These are phyloP conservation scores for Palythoa heliodiscus DNA, from an alignment of 92 coral and sea anemone genomes.

Conservation along the genomic window DNA sequence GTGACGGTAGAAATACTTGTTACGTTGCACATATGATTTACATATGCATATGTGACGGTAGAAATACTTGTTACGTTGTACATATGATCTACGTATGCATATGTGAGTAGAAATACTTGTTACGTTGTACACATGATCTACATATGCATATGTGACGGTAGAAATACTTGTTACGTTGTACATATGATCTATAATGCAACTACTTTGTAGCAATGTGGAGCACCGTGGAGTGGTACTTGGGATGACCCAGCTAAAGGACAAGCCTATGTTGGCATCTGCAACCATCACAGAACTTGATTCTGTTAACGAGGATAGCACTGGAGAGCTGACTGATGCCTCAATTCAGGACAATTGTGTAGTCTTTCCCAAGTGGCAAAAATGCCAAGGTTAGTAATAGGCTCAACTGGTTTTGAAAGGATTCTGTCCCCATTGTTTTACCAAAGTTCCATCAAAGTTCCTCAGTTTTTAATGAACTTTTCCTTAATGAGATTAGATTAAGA, in stretches of 20 bases:
- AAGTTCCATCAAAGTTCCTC: too few species aligned
- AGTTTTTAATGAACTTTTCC: too few species aligned
- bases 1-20: too few species aligned
- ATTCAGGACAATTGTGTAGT: slow-evolving; percentile 86
- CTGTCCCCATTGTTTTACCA: too few species aligned
- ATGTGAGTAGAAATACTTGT: too few species aligned
- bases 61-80: too few species aligned
- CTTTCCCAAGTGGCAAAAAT: slow-evolving; percentile 85
- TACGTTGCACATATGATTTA: too few species aligned
- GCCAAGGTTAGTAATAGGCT: slow-evolving; percentile 21
- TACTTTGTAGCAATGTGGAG: slow-evolving; percentile 81
- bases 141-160: neutral
- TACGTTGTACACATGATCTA: neutral
- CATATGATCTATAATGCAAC: neutral
- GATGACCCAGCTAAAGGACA: slow-evolving; percentile 80
- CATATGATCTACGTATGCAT: neutral
- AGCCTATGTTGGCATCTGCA: slow-evolving; percentile 61
- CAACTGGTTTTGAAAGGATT: too few species aligned
- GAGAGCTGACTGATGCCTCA: slow-evolving; percentile 74
- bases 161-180: neutral
- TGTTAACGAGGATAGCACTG: slow-evolving; percentile 39
- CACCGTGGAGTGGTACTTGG: slow-evolving; percentile 95
- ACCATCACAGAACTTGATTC: slow-evolving; percentile 70
- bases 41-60: too few species aligned
- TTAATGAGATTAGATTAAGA: too few species aligned